These are phyloP conservation scores for Cataglyphis altisquamis DNA, from an alignment of 2,888 invertebrate species.

Conservation along the genomic window DNA sequence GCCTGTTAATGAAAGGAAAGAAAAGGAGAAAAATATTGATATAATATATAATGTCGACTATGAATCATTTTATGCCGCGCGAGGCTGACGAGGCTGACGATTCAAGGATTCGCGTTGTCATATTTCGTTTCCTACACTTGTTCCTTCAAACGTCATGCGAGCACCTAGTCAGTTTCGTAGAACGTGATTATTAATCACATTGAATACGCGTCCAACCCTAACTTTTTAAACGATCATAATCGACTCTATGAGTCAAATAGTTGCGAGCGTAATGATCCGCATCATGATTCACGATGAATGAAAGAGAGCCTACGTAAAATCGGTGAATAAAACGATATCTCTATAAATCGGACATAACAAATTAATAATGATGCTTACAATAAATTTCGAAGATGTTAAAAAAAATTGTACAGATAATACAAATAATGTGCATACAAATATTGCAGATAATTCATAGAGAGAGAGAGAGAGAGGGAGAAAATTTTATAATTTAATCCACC, in stretches of 20 bases:
- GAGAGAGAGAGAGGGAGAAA: not conserved
- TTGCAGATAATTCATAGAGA: not conserved
- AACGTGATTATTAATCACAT: slow-evolving; percentile 39
- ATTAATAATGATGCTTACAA: not conserved
- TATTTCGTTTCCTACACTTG: not conserved
- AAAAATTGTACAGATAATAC: not conserved
- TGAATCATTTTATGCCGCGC: slow-evolving; percentile 31
- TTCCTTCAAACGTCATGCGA: not conserved
- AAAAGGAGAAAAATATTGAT: not conserved
- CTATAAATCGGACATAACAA: not conserved
- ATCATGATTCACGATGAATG: not conserved
- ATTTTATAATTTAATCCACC: not conserved
- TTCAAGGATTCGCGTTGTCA: slow-evolving; percentile 34
- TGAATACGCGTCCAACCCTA: not conserved
- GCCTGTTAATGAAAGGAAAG: not conserved
- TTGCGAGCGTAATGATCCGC: not conserved
- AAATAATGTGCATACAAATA: not conserved
- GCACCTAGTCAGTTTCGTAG: slow-evolving; percentile 29
- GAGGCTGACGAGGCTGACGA: not conserved
- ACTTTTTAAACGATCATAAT: slow-evolving; percentile 3
- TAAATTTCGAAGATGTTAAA: not conserved
- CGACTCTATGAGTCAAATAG: not conserved
- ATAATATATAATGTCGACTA: not conserved
- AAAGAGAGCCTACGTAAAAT: not conserved
- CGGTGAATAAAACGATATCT: not conserved